Conservation (phyloP, 2,797 vertebrate species). For the Channallabes apus region DNA sequence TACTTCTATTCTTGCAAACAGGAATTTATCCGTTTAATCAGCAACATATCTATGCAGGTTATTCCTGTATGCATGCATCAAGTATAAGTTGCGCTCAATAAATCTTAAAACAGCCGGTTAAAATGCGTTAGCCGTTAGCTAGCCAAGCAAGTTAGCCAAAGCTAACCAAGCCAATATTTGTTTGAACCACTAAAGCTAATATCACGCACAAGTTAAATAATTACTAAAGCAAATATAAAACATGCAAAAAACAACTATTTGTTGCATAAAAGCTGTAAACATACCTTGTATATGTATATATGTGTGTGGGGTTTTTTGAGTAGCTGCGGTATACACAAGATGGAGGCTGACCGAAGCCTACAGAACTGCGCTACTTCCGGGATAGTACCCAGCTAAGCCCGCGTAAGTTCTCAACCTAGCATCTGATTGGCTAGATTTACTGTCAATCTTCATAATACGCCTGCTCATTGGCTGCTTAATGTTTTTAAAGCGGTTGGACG, state of each 20-base stretch:
- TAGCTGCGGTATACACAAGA: conserved; percentile 46
- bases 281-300: conserved; percentile 42
- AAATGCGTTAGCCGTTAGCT: not conserved
- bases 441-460: conserved; percentile 3
- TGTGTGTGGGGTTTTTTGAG: conserved; percentile 1
- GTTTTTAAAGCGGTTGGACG: conserved; percentile 8
- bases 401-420: too few relatives aligned
- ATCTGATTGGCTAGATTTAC: conserved; percentile 41
- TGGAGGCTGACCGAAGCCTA: conserved; percentile 52
- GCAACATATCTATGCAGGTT: not conserved
- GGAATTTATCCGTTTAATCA: too few relatives aligned
- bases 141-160: not conserved
- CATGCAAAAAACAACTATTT: not conserved
- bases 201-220: not conserved
- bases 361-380: conserved; percentile 40
- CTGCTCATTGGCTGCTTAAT: not conserved
- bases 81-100: not conserved
- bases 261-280: not conserved
- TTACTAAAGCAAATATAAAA: not conserved
- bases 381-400: not conserved
- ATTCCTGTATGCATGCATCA: not conserved
- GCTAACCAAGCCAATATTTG: not conserved
- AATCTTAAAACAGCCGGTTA: not conserved
- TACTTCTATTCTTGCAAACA: not conserved
- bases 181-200: not conserved